Evolutionary conservation across 1,140 invertebrate genomes (phyloP), one percentile per base, ranked within the genome.

Genomic region (Drosophila lowei): DNA sequence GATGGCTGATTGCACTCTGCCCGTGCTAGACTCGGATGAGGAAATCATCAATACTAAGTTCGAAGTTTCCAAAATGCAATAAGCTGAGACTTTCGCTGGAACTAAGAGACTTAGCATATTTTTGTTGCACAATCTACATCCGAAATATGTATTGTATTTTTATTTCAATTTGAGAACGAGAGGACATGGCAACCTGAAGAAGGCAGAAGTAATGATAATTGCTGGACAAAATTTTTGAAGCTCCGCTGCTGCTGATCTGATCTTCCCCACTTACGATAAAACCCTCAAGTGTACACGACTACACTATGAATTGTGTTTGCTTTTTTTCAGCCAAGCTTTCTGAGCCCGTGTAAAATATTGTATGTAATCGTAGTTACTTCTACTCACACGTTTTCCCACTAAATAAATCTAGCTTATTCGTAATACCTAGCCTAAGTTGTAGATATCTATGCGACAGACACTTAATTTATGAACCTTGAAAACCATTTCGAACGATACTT

Each of bases 21-120:
- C 96, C 1, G 94, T 97, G 21, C 92, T 98, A 15, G 96, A 98
- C 92, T 98, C 97, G 0, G 97, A 98, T 91, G 97, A 98, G 91
- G 96, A 98, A 92, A 94, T 97, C 23, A 95, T 97, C 90, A 97
- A 95, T 76, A 96, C 96, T 4, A 96, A 96, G 92, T 97, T 97
- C 92, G 97, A 98, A 93, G 95, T 97, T 59, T 97, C 96, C 41
- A 98, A 97, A 92, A 97, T 98, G 97, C 96, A 97, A 92, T 85
- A 85, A 78, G 54, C 83, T 62, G 79, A 54, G 56, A 55, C 46
- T 62, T 71, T 63, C 59, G 72, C 62, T 85, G 72, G 74, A 84
- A 62, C 77, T 72, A 71, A 81, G 76, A 84, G 80, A 85, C 81
- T 68, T 62, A 48, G 68, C 60, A 58, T 58, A 56, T 55, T 65